A percentile compares a stretch with the other conserved stretches of the same genome.
phyloP scores from a whole-genome alignment of 2,113 vertebrate genomes.

The Prietella phreatophila region DNA sequence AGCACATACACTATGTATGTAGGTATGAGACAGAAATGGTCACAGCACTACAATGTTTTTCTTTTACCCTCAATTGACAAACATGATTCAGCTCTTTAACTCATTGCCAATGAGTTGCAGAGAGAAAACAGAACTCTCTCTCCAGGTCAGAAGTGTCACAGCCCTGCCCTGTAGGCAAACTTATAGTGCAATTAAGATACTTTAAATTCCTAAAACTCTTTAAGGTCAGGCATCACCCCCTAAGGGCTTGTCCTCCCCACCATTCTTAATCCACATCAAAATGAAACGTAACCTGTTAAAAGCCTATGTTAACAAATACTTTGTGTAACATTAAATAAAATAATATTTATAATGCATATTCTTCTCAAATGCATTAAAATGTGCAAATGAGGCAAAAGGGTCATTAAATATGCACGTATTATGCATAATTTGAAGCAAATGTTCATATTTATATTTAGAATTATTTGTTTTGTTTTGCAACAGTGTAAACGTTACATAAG shows the following conservation, averaged over 20 bases:
- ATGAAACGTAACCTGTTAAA: not conserved
- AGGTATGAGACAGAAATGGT: not conserved
- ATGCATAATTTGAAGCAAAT: not conserved
- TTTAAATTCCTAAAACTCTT: conserved; percentile 18
- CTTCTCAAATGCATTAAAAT: not conserved
- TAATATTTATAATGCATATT: not conserved
- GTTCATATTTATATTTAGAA: not conserved
- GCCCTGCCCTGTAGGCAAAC: conserved; percentile 11
- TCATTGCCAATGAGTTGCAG: not conserved
- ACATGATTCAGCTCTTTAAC: not conserved
- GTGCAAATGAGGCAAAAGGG: not conserved
- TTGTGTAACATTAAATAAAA: too few species aligned
- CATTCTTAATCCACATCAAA: not conserved
- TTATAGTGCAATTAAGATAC: conserved; percentile 1
- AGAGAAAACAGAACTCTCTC: not conserved
- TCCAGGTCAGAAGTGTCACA: not conserved
- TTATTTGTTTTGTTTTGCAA: not conserved
- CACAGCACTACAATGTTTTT: not conserved
- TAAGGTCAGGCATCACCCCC: not conserved
- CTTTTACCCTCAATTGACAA: not conserved
- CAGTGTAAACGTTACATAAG: not conserved
- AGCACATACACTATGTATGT: not conserved
- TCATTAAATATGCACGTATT: not conserved
- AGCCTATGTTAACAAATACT: not conserved
- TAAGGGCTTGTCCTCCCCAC: not conserved